phyloP scores from a whole-genome alignment of 2,113 vertebrate genomes.

The Ophthalmolycus amberensis region DNA sequence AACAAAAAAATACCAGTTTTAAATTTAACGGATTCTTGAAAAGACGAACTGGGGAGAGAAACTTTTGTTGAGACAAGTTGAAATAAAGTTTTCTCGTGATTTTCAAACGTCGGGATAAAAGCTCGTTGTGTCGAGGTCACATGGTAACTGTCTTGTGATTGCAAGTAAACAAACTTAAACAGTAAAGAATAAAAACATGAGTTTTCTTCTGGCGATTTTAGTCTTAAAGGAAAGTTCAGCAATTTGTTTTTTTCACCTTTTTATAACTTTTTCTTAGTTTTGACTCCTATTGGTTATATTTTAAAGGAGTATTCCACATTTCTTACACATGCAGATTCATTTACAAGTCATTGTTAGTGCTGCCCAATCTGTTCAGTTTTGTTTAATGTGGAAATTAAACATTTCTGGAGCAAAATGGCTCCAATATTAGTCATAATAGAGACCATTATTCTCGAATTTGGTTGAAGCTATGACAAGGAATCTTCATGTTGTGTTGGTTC shows the following conservation, averaged over 20 bases:
- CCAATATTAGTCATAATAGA: no score
- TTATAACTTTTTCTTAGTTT: not conserved
- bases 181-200: not conserved
- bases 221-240: not conserved
- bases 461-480: no score
- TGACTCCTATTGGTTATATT: not conserved
- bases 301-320: not conserved
- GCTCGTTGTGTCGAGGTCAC: conserved; percentile 38
- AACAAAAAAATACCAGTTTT: not conserved
- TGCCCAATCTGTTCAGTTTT: no score
- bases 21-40: conserved; percentile 12
- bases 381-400: no score
- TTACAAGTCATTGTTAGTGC: no score
- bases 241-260: not conserved
- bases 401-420: no score
- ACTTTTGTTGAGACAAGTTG: conserved; percentile 43
- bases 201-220: not conserved
- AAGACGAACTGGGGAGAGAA: conserved; percentile 10
- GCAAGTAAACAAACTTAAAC: not conserved
- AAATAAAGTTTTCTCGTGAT: conserved; percentile 26
- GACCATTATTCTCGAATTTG: no score
- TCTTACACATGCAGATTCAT: no score
- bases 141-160: conserved; percentile 31
- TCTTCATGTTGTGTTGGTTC: no score
- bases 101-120: conserved; percentile 34